A percentile compares a stretch with the other conserved stretches of the same genome.
Conservation (phyloP, 2,888 invertebrate species). For the Myopa testacea region DNA sequence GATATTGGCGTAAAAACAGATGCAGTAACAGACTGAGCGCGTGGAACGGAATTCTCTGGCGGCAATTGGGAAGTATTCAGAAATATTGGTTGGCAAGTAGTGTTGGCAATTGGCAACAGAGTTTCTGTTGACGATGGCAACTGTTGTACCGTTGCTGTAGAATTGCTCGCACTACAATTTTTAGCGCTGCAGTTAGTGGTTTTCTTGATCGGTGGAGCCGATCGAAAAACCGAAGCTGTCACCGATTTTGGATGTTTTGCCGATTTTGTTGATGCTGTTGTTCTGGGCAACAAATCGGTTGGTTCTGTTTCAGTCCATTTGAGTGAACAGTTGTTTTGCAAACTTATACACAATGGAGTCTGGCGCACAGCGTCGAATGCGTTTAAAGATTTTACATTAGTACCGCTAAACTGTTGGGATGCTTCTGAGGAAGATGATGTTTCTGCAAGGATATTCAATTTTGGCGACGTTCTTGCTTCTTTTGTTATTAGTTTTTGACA, state of each 20-base stretch:
- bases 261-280: slow-evolving; percentile 33
- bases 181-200: slow-evolving; percentile 4
- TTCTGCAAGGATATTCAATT: background rate
- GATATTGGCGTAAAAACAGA: slow-evolving; percentile 59
- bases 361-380: slow-evolving; percentile 28
- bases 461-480: background rate
- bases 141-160: slow-evolving; percentile 19
- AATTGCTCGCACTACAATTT: slow-evolving; percentile 14
- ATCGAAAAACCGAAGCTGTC: slow-evolving; percentile 65
- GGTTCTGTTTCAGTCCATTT: slow-evolving; percentile 5
- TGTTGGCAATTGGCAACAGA: too few species aligned
- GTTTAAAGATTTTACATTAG: slow-evolving; percentile 15
- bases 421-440: background rate
- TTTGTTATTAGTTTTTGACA: too few species aligned
- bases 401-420: slow-evolving; percentile 40
- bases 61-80: slow-evolving; percentile 46
- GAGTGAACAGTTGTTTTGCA: slow-evolving; percentile 48
- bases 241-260: slow-evolving; percentile 65
- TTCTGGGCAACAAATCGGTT: slow-evolving; percentile 8
- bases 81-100: background rate
- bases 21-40: slow-evolving; percentile 60
- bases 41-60: slow-evolving; percentile 51
- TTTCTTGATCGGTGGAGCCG: slow-evolving; percentile 31
- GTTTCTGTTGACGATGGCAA: background rate
- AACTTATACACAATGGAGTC: slow-evolving; percentile 50